phyloP scores from a whole-genome alignment of 2,888 invertebrate genomes.

The Salpingus planirostris region DNA sequence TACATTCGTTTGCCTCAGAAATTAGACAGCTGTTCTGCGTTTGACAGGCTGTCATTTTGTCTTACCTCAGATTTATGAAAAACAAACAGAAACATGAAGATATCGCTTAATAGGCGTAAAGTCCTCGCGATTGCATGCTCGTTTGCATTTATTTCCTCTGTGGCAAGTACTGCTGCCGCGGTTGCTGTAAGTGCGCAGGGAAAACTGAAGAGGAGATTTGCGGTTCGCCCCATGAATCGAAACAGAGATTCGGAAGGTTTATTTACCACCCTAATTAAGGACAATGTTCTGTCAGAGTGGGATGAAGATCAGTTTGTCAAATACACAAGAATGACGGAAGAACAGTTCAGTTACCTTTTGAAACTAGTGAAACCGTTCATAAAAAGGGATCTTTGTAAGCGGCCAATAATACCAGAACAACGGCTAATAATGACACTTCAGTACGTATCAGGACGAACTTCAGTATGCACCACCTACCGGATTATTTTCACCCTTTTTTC shows the following conservation, averaged over 20 bases:
- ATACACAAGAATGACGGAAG: background rate
- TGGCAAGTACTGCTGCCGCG: no score
- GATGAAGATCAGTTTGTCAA: background rate
- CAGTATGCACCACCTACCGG: background rate
- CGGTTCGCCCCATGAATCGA: conserved; percentile 8
- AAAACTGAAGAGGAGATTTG: conserved; percentile 14
- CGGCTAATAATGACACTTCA: conserved; percentile 1
- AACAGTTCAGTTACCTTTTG: background rate
- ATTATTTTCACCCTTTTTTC: background rate
- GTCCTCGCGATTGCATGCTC: no score
- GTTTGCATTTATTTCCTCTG: no score
- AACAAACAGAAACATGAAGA: no score
- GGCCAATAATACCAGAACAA: background rate
- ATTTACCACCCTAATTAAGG: conserved; percentile 3
- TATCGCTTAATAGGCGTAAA: no score
- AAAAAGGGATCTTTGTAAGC: background rate
- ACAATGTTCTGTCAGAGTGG: background rate
- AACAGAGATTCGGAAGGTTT: conserved; percentile 1
- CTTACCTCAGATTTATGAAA: no score
- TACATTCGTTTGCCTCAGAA: no score
- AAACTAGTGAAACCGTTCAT: background rate
- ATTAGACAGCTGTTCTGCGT: no score
- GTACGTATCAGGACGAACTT: background rate
- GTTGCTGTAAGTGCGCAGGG: no score
- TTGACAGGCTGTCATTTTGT: no score